Evolutionary conservation across 2,888 invertebrate genomes (phyloP).

Genomic region (Latheticus oryzae): DNA sequence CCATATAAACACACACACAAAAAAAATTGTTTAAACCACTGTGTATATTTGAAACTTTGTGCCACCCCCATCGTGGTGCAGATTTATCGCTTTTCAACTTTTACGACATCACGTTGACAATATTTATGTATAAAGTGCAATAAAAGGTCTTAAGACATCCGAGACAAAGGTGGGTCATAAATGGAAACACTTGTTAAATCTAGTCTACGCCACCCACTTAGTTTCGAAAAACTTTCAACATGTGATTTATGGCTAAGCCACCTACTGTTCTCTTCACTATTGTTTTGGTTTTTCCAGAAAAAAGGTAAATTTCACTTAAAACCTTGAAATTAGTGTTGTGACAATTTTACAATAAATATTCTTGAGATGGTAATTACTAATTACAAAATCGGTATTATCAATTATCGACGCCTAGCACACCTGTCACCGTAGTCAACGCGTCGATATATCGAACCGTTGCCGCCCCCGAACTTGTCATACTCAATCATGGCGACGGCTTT

Average conservation of each 20-base stretch:
- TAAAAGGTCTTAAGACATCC: constrained; percentile 49
- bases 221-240: no score
- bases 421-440: constrained; percentile 49
- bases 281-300: no score
- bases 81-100: constrained; percentile 27
- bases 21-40: not conserved
- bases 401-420: constrained; percentile 53
- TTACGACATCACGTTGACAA: constrained; percentile 49
- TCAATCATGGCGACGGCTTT: constrained; percentile 27
- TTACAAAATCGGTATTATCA: constrained; percentile 51
- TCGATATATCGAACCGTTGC: constrained; percentile 28
- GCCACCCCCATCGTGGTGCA: no score
- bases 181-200: constrained; percentile 55
- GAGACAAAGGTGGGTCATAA: constrained; percentile 49
- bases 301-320: no score
- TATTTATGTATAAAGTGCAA: constrained; percentile 56
- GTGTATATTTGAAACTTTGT: constrained; percentile 19
- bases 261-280: no score
- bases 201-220: constrained; percentile 54
- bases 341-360: no score
- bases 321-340: no score
- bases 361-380: no score
- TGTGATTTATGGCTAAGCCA: no score
- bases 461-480: constrained; percentile 30
- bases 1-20: no score